Base-by-base conservation (phyloP, 2,113 vertebrate species). In the Paratilapia polleni region DNA sequence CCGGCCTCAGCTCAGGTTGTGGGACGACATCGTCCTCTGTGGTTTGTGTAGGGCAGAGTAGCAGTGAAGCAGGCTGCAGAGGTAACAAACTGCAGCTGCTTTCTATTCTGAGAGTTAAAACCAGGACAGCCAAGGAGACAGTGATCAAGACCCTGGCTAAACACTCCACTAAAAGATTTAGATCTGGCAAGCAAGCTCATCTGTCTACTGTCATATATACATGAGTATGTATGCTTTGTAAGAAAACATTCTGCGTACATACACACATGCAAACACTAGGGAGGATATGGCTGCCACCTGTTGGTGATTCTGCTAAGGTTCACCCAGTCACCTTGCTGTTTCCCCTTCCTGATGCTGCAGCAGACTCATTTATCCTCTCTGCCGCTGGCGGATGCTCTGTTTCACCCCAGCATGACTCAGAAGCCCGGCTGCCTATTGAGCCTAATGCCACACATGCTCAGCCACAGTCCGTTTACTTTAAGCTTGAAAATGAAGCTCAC, bases 231-330 rank as follows among this genome's bases (percentile, higher is more conserved):
- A 22, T 19, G 36, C 26, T 28, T 13, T 12, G 78, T 31, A 54
- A 76, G 49, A 26, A 61, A 49, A 59, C 19, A 26, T 22, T 13
- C 38, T 34, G 61, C 13, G 41, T 59, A 41, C 66, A 24, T 28
- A 54, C 54, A 56, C 22, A 52, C 73, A 66, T 43, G 22, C 63
- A 13, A 64, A 43, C 19, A n/a, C 0, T 8, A 6, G 38, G 19
- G 54, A 78, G 47, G 47, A 28, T 54, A n/a, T 63, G 88, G 80
- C 78, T 88, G 91, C 92, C 93, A 93, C 93, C 93, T 94, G 94
- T 94, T 92, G 94, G 92, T 20, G 43, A 81, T 47, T 74, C 34
- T 52, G 81, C 38, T 78, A 6, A 81, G 77, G 80, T 79, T 92
- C 86, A 86, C 61, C 47, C 85, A 64, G 88, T 92, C 93, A 92